Evolutionary conservation across 2,797 vertebrate species (phyloP).

Genomic region (Coilia nasus): DNA sequence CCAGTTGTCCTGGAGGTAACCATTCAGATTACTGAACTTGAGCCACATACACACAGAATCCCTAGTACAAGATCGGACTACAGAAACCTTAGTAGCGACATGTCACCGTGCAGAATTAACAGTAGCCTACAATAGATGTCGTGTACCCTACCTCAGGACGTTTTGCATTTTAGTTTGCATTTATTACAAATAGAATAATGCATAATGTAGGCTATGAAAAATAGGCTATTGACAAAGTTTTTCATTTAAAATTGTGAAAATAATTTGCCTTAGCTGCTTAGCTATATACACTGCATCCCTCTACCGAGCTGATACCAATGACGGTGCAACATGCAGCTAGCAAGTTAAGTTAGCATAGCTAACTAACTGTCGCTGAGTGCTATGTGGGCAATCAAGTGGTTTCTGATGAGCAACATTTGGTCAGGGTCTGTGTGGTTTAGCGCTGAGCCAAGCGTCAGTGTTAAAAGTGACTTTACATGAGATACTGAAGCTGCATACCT

Average conservation of each 20-base stretch:
- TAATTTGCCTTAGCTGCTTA: not conserved
- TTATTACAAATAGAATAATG: no score
- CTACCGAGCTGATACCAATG: not conserved
- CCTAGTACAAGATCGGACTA: no score
- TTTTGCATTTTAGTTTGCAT: not conserved
- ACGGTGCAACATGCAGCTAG: not conserved
- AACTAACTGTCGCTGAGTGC: not conserved
- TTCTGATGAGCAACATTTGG: not conserved
- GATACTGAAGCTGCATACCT: conserved; percentile 58
- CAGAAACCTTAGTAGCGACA: not conserved
- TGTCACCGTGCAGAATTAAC: not conserved
- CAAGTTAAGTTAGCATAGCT: not conserved
- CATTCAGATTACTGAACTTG: not conserved
- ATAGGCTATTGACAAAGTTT: no score
- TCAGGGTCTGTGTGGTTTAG: not conserved
- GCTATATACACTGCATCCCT: not conserved
- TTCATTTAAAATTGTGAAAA: not conserved
- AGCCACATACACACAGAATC: no score
- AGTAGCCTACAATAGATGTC: not conserved
- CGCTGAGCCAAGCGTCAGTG: not conserved
- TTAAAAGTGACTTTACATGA: not conserved
- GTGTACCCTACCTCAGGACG: not conserved
- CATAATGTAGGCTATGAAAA: no score
- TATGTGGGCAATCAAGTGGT: not conserved
- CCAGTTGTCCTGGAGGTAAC: conserved; percentile 82